phyloP scores from a whole-genome alignment of 2,888 invertebrate genomes.

The Ichneumoninae sp. region DNA sequence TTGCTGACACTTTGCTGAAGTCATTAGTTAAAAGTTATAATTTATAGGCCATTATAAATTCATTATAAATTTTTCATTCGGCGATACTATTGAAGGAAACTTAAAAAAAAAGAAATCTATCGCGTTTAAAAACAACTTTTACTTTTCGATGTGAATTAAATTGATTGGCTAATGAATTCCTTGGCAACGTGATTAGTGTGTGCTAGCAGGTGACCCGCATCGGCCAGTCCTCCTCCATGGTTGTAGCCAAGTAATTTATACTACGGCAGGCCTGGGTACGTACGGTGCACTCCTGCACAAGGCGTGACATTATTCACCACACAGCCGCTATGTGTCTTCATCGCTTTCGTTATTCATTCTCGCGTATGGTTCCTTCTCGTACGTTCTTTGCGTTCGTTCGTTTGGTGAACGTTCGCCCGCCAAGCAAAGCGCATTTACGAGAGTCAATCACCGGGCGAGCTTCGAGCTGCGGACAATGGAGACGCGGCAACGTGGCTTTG shows the following conservation, averaged over 20 bases:
- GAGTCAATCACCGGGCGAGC: slow-evolving; percentile 70
- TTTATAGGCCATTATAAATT: neutral
- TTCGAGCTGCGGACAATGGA: slow-evolving; percentile 73
- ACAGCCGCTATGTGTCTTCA: slow-evolving; percentile 62
- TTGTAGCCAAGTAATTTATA: neutral
- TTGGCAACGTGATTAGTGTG: neutral
- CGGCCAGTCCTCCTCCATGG: neutral
- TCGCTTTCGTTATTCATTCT: slow-evolving; percentile 66
- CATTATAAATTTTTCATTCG: neutral
- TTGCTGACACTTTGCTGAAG: neutral
- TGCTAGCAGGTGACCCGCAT: neutral
- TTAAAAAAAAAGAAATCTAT: neutral
- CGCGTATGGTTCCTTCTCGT: slow-evolving; percentile 70
- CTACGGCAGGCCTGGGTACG: neutral
- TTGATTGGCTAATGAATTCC: neutral
- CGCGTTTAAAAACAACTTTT: neutral
- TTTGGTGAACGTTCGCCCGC: slow-evolving; percentile 10
- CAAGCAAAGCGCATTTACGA: slow-evolving; percentile 65
- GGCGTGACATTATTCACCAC: slow-evolving; percentile 74
- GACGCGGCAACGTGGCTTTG: slow-evolving; percentile 77
- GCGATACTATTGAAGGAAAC: neutral
- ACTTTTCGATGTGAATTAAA: slow-evolving; percentile 8
- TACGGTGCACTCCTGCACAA: slow-evolving; percentile 45
- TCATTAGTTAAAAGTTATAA: neutral
- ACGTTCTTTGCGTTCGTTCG: slow-evolving; percentile 44